Evolutionary conservation across 2,113 vertebrate genomes (phyloP).

Genomic region (Rhea pennata): DNA sequence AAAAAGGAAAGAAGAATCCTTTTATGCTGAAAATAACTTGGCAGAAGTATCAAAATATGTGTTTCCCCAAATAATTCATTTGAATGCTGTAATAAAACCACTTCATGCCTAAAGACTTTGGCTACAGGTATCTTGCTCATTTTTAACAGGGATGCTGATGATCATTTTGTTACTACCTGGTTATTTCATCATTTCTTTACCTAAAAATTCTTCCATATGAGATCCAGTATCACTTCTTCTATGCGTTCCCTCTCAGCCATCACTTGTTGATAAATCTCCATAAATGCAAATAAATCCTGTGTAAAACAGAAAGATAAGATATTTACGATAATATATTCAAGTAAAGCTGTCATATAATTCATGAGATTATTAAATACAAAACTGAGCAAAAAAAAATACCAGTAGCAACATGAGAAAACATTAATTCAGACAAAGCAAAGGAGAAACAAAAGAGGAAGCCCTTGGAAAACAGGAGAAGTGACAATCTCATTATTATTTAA

Average conservation of each 20-base stretch:
- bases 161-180: not conserved
- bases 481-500: conserved; percentile 45
- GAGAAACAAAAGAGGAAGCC: not conserved
- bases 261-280: not conserved
- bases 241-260: rapidly evolving
- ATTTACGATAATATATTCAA: not conserved
- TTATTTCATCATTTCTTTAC: not conserved
- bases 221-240: not conserved
- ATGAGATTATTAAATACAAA: not conserved
- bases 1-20: not conserved
- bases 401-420: not conserved
- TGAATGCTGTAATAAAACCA: not conserved
- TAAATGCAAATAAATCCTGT: not conserved
- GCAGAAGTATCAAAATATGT: not conserved
- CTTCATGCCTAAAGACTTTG: too few relatives aligned
- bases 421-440: conserved; percentile 15
- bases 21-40: not conserved
- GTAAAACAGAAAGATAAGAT: not conserved
- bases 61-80: not conserved
- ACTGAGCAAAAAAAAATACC: too few relatives aligned
- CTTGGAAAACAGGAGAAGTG: not conserved
- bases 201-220: not conserved
- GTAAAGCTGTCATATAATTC: not conserved
- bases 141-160: not conserved
- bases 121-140: too few relatives aligned